phyloP scores from a whole-genome alignment of 92 coral and sea anemone genomes.

The Zoanthus gigantus region DNA sequence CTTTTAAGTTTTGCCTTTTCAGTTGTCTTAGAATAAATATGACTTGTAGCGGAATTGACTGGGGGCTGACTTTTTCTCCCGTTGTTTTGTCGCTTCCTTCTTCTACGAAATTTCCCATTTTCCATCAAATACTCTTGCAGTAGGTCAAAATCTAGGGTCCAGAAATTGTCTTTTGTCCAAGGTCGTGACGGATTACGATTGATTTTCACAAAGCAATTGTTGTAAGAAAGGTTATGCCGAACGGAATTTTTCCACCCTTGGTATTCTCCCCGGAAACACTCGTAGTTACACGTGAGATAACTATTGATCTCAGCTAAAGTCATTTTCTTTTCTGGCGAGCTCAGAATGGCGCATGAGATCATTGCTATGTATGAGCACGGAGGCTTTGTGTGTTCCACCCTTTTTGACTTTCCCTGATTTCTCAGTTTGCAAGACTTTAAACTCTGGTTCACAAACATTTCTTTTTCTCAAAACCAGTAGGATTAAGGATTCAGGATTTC shows the following conservation, averaged over 20 bases:
- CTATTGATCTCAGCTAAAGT: conserved; percentile 37
- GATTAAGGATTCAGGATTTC: not conserved
- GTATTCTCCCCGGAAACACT: conserved; percentile 37
- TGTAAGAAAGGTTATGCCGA: conserved; percentile 40
- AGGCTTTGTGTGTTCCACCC: conserved; percentile 26
- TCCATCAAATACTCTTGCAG: conserved; percentile 16
- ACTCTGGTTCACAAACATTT: not conserved
- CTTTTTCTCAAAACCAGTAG: not conserved
- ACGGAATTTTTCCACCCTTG: conserved; percentile 43
- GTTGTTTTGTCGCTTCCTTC: conserved; percentile 11
- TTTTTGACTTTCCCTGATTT: not conserved
- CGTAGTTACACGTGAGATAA: conserved; percentile 9
- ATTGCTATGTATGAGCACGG: conserved; percentile 38
- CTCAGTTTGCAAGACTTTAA: not conserved
- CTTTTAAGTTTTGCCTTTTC: not conserved
- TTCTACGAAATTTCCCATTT: conserved; percentile 29
- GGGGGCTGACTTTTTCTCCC: not conserved
- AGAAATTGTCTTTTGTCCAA: conserved; percentile 42
- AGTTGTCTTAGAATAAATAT: not conserved
- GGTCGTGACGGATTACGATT: conserved; percentile 29
- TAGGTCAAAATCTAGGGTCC: not conserved
- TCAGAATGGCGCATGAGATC: conserved; percentile 37
- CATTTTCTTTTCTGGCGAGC: conserved; percentile 49
- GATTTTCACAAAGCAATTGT: conserved; percentile 31
- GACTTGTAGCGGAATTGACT: not conserved